These are phyloP conservation scores for Pao palembangensis DNA, from an alignment of 2,113 vertebrate species.

Conservation along the genomic window DNA sequence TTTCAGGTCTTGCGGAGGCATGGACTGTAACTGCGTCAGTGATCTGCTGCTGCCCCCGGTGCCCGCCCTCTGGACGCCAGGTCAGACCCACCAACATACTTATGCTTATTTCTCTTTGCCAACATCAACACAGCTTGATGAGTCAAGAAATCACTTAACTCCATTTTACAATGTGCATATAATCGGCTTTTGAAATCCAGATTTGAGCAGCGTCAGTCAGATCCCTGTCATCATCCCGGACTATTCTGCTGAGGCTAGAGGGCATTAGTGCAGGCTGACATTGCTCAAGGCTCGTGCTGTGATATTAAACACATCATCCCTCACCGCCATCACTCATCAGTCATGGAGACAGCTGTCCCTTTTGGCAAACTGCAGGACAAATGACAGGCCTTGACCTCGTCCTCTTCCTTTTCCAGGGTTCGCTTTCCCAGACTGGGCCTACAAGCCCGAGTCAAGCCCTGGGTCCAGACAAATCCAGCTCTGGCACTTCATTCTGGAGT, in stretches of 20 bases:
- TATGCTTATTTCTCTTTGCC: background rate
- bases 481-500: slow-evolving; percentile 90
- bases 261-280: slow-evolving; percentile 62
- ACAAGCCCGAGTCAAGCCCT: slow-evolving; percentile 88
- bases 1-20: slow-evolving; percentile 74
- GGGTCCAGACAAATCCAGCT: slow-evolving; percentile 84
- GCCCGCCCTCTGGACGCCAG: slow-evolving; percentile 91
- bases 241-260: slow-evolving; percentile 70
- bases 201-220: slow-evolving; percentile 63
- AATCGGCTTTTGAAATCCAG: slow-evolving; percentile 50
- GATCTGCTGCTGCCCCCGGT: slow-evolving; percentile 88
- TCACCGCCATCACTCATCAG: slow-evolving; percentile 67
- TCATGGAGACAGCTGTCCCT: slow-evolving; percentile 60
- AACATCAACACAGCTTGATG: slow-evolving; percentile 46
- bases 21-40: slow-evolving; percentile 94
- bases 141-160: slow-evolving; percentile 46
- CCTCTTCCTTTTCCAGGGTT: slow-evolving; percentile 76
- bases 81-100: slow-evolving; percentile 63
- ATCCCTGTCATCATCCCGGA: slow-evolving; percentile 63
- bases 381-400: slow-evolving; percentile 54
- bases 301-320: slow-evolving; percentile 75
- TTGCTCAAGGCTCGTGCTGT: slow-evolving; percentile 63
- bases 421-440: slow-evolving; percentile 92
- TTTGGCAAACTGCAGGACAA: slow-evolving; percentile 43
- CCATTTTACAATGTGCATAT: too few species aligned